Base-by-base conservation (phyloP, 2,888 invertebrate species). In the Coremacera marginata region DNA sequence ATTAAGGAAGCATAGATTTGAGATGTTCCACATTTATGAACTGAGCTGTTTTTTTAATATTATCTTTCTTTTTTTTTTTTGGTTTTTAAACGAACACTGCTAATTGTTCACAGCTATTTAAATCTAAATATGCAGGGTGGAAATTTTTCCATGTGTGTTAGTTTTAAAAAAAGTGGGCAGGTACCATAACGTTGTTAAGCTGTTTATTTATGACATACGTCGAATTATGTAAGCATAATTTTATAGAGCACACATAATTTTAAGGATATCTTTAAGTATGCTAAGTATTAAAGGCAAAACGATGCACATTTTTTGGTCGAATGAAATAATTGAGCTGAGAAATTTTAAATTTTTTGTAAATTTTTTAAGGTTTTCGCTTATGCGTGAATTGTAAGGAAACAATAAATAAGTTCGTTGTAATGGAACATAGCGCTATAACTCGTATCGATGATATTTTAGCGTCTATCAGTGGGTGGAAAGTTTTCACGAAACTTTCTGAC, bases 51-150 rank as follows among this genome's bases (percentile, higher is more conserved):
- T 34, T 34, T 27, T 0, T 65, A 3, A 4, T n/a, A 63, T 5
- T 5, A 16, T 27, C 37, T 19, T n/a, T n/a, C n/a, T n/a, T n/a
- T n/a, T n/a, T n/a, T n/a, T n/a, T n/a, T n/a, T n/a, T n/a, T n/a
- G n/a, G n/a, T n/a, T n/a, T n/a, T 68, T 7, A 25, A 49, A 25
- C 16, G 49, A 51, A n/a, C 11, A 19, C 68, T 27, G 65, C 65
- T 74, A 74, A 74, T 74, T 67, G 74, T 74, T 74, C 65, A 74
- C 74, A 55, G 67, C 25, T 49, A 19, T 31, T 34, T 22, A 65
- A 65, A 55, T 14, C 34, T 11, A 27, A 16, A 37, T 55, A 5
- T 22, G 31, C 31, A 31, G 9, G 5, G 16, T 25, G 5, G 16
- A 44, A 22, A 8, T 34, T n/a, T 55, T n/a, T 62, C 22, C 8